Base-by-base conservation (phyloP, 2,888 invertebrate species). In the Andrena bicolor region DNA sequence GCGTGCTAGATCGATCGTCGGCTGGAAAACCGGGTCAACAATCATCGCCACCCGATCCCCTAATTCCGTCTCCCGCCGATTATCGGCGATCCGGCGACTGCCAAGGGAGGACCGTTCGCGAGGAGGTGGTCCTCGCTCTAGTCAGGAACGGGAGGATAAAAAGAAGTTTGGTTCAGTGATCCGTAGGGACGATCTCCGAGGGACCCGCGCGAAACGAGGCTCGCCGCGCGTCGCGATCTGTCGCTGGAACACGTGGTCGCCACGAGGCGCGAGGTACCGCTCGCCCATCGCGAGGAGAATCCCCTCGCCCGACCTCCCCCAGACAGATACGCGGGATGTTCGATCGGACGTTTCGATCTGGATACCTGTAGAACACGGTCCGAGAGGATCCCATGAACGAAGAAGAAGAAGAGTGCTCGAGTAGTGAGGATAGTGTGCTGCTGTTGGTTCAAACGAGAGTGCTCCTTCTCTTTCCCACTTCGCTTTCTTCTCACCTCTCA, bases 361-460 rank as follows among this genome's bases (percentile, higher is more conserved):
- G 83, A 83, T 82, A 83, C 49, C 8, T 23, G 48, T 60, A 82
- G 73, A 60, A 49, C 23, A 48, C 56, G 32, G 30, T 53, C 66
- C 41, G 8, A 6, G 51, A 26, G 20, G 64, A 66, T 48, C 51
- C 16, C 61, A 75, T 16, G 28, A 49, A 63, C 28, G 56, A 76
- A 41, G 72, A 77, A 58, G 73, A 77, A 49, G 56, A 75, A 87
- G 87, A 86, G 87, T 86, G 88, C 72, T 35, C 72, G 73, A 84
- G 80, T 87, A 56, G 87, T 77, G 76, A 80, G 76, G 88, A 86
- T 86, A 88, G 87, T 87, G 87, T 87, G 77, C 81, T 74, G 84
- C 88, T 41, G 41, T 87, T 56, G 26, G 77, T 76, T 80, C 72
- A 77, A 71, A 74, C 65, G 48, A 71, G 80, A 85, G 87, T 85